Base-by-base conservation (phyloP, 2,888 invertebrate species). In the Meloe dianella region DNA sequence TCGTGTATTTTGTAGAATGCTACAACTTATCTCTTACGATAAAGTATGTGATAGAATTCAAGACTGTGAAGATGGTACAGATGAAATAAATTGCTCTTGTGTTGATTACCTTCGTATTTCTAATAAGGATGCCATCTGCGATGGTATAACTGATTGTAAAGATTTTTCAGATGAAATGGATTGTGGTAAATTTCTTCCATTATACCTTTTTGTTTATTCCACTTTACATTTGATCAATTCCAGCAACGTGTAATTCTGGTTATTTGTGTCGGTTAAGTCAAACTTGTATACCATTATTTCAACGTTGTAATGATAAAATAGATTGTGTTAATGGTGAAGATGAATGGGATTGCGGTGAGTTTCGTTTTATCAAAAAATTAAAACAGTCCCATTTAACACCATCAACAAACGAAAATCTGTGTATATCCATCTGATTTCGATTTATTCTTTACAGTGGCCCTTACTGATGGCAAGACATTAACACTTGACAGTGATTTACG, bases 61-160 rank as follows among this genome's bases (percentile, higher is more conserved):
- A 20, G 92, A 95, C 77, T 95, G 95, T 80, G 92, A 94, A 83
- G 95, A 95, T 84, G 92, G 91, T 5, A 91, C 91, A 0, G 95
- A 95, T 81, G 95, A 95, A 83, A 79, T 86, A 6, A 84, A 87
- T 67, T 95, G 95, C 79, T 86, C 86, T 0, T 94, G 94, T 78
- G 85, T 84, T n/a, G 92, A 93, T 77, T 90, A 89, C 76, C 82
- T 94, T 56, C 81, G 81, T 64, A 84, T 85, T 17, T 77, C 82
- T 1, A 75, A 86, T 68, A 85, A 88, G 12, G 82, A 85, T 9
- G 85, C 90, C 0, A 85, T 94, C 69, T 95, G 95, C 80, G 91
- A 95, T 81, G 93, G 92, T 22, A 85, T 88, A 68, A 84, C 88
- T 4, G 93, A 95, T 78, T 94, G 94, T 77, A 84, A 84, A 54